Evolutionary conservation across 2,797 vertebrate genomes (phyloP).

Genomic region (Neosilurus hyrtlii): DNA sequence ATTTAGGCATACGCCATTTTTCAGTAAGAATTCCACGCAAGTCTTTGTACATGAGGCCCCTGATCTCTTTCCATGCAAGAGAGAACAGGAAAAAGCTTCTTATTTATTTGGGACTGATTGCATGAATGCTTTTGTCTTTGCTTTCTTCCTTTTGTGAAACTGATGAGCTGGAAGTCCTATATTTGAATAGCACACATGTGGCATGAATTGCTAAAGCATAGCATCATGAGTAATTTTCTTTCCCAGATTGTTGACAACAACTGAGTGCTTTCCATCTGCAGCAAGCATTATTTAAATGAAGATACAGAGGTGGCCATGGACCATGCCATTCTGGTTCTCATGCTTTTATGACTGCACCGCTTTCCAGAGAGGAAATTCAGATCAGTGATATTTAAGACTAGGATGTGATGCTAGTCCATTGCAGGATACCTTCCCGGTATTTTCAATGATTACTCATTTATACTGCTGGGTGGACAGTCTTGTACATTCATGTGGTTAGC

Average conservation of each 20-base stretch:
- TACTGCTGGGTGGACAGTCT: too few relatives aligned
- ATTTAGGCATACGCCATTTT: too few relatives aligned
- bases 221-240: constrained; percentile 66
- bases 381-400: not conserved
- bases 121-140: constrained; percentile 47
- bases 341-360: constrained; percentile 46
- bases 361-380: constrained; percentile 50
- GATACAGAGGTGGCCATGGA: constrained; percentile 44
- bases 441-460: too few relatives aligned
- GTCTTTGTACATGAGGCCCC: too few relatives aligned
- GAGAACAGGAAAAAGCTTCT: constrained; percentile 48
- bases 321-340: constrained; percentile 48
- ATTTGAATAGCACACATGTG: constrained; percentile 67
- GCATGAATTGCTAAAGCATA: constrained; percentile 66
- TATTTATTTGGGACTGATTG: constrained; percentile 59
- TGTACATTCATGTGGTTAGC: too few relatives aligned
- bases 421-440: too few relatives aligned
- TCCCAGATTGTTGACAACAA: constrained; percentile 59
- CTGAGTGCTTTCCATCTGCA: constrained; percentile 55
- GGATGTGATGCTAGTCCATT: too few relatives aligned
- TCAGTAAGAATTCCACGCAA: too few relatives aligned
- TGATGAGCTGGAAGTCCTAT: constrained; percentile 65
- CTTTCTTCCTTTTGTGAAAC: constrained; percentile 59
- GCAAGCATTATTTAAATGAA: constrained; percentile 48
- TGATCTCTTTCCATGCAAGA: constrained; percentile 52